phyloP scores from a whole-genome alignment of 2,113 vertebrate genomes.

The Cyphomyrus plagiostoma region DNA sequence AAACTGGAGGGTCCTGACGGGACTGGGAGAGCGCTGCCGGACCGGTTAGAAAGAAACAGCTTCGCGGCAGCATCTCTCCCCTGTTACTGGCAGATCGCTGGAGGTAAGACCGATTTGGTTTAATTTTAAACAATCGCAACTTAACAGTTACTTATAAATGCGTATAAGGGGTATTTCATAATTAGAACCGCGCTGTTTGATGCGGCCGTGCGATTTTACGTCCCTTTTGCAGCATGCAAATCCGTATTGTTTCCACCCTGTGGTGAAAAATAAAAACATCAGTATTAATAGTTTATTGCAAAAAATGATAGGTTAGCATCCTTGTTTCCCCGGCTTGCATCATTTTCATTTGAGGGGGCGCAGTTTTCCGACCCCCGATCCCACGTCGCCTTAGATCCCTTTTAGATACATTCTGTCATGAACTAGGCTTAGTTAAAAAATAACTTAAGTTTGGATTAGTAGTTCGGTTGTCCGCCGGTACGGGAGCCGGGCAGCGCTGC shows the following conservation, averaged over 20 bases:
- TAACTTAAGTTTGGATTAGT: background rate
- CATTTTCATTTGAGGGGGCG: background rate
- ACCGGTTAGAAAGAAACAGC: background rate
- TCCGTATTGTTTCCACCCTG: background rate
- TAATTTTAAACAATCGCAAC: background rate
- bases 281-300: background rate
- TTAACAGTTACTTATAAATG: background rate
- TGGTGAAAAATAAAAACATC: background rate
- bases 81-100: background rate
- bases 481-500: background rate
- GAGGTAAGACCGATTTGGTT: background rate
- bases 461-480: background rate
- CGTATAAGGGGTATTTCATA: background rate
- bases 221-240: background rate
- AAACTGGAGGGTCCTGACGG: background rate
- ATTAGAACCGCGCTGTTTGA: background rate
- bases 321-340: background rate
- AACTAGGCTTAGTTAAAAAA: background rate
- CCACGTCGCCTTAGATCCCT: background rate
- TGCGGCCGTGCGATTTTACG: background rate
- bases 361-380: background rate
- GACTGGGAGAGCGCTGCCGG: background rate
- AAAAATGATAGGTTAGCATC: background rate
- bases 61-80: background rate
- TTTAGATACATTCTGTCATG: background rate